phyloP scores from a whole-genome alignment of 2,113 vertebrate species.

The Leucosticte australis region DNA sequence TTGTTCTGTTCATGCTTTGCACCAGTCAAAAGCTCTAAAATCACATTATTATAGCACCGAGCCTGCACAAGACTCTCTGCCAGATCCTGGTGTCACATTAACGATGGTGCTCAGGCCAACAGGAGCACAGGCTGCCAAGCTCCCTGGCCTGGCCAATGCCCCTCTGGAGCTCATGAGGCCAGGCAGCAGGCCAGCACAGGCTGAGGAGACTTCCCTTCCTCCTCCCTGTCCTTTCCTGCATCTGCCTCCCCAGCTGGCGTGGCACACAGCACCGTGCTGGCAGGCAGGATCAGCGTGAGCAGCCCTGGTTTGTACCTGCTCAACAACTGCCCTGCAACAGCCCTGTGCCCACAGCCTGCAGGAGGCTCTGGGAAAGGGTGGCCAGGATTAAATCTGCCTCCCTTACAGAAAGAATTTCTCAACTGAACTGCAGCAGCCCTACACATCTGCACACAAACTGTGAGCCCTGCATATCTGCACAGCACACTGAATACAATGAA shows the following conservation, averaged over 20 bases:
- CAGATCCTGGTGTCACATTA: background rate
- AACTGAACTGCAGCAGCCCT: background rate
- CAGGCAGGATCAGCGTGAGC: rapidly evolving
- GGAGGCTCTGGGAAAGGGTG: background rate
- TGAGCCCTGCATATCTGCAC: background rate
- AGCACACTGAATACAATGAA: background rate
- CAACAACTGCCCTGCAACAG: background rate
- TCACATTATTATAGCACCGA: background rate
- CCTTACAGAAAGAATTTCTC: background rate
- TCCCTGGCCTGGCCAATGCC: background rate
- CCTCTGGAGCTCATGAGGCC: background rate
- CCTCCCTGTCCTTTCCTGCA: background rate
- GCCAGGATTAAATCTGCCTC: background rate
- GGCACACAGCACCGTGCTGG: background rate
- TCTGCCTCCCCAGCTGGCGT: background rate
- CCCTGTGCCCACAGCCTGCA: rapidly evolving
- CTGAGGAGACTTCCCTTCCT: background rate
- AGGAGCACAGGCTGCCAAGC: background rate
- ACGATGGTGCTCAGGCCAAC: background rate
- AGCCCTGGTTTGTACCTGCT: background rate
- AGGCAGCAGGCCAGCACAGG: background rate
- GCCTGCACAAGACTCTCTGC: background rate
- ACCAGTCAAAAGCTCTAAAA: background rate
- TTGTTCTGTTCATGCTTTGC: background rate
- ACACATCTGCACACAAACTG: background rate